phyloP scores from a whole-genome alignment of 2,888 invertebrate genomes.

The Anthrax anthrax region DNA sequence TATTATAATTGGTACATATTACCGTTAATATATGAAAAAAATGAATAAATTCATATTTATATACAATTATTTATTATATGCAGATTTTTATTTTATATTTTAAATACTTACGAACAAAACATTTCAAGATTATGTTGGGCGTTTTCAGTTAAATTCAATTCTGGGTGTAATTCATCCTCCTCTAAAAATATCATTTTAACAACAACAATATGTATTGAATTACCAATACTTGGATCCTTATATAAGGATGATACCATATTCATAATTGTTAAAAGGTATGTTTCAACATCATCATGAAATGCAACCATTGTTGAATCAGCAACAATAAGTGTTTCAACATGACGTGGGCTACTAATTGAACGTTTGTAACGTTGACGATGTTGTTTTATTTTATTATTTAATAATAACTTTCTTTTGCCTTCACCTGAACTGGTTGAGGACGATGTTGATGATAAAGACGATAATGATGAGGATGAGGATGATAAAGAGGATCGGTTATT shows the following conservation, averaged over 20 bases:
- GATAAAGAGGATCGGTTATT: slow-evolving; percentile 1
- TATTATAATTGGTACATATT: too few relatives aligned
- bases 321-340: slow-evolving; percentile 75
- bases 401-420: slow-evolving; percentile 11
- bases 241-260: slow-evolving; percentile 82
- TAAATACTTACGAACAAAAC: slow-evolving; percentile 49
- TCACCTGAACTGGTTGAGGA: slow-evolving; percentile 8
- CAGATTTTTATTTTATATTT: too few relatives aligned
- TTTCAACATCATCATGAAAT: slow-evolving; percentile 73
- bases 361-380: slow-evolving; percentile 35
- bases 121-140: slow-evolving; percentile 70
- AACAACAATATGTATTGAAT: slow-evolving; percentile 79
- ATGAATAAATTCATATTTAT: too few relatives aligned
- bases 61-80: too few relatives aligned
- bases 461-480: slow-evolving; percentile 20
- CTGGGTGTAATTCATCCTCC: slow-evolving; percentile 39
- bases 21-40: too few relatives aligned
- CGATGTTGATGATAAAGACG: slow-evolving; percentile 19
- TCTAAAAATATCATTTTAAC: slow-evolving; percentile 71
- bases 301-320: slow-evolving; percentile 79
- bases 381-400: slow-evolving; percentile 5
- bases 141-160: slow-evolving; percentile 59
- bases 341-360: slow-evolving; percentile 60
- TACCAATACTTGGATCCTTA: slow-evolving; percentile 78
- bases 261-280: slow-evolving; percentile 81